Conservation (phyloP, 2,113 vertebrate genomes). For the Xyliphius kryptos region DNA sequence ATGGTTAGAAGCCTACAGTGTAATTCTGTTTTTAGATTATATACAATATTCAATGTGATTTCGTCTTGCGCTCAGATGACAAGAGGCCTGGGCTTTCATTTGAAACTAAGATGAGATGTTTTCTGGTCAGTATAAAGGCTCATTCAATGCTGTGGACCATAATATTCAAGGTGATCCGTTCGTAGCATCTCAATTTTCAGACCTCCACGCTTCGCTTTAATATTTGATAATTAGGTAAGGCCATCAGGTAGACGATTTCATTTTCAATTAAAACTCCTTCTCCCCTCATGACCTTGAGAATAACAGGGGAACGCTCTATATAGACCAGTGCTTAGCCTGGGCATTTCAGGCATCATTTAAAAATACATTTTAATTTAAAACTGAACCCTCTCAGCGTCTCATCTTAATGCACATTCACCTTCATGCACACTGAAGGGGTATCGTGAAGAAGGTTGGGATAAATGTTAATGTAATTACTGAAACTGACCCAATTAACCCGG, state of each 20-base stretch:
- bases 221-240: constrained; percentile 71
- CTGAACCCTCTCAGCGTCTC: constrained; percentile 51
- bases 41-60: constrained; percentile 34
- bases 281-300: constrained; percentile 58
- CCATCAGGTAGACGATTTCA: constrained; percentile 67
- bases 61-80: constrained; percentile 23
- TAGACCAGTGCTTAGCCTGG: constrained; percentile 38
- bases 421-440: constrained; percentile 44
- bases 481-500: constrained; percentile 56
- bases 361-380: constrained; percentile 56
- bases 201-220: constrained; percentile 48
- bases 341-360: constrained; percentile 54
- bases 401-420: constrained; percentile 47
- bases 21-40: constrained; percentile 40
- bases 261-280: constrained; percentile 67
- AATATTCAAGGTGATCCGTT: constrained; percentile 52
- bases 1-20: constrained; percentile 47
- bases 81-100: constrained; percentile 34
- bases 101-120: constrained; percentile 35
- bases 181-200: constrained; percentile 59
- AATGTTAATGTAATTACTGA: constrained; percentile 59
- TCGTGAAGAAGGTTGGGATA: constrained; percentile 43
- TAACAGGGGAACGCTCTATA: constrained; percentile 42
- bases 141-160: constrained; percentile 20
- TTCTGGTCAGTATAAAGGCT: constrained; percentile 39